A percentile compares a stretch with the other conserved stretches of the same genome.
Evolutionary conservation across 2,797 vertebrate species (phyloP).

Genomic region (Periparus ater): DNA sequence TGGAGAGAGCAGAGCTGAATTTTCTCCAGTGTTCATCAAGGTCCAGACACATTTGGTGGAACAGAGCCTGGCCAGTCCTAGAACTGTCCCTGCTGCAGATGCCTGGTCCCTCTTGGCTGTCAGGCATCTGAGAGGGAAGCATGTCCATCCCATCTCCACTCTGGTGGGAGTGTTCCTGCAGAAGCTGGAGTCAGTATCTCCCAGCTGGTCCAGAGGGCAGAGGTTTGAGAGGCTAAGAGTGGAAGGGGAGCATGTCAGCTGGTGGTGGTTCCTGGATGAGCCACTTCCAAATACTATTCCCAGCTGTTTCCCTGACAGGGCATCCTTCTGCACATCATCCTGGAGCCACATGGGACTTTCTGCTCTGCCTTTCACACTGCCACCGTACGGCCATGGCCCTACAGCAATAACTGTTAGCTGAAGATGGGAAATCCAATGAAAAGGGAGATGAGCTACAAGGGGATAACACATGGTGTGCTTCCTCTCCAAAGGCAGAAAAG

Average conservation of each 20-base stretch:
- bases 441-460: neutral
- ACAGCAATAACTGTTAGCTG: neutral
- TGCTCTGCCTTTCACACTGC: rapidly evolving
- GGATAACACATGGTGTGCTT: neutral
- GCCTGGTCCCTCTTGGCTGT: neutral
- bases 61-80: neutral
- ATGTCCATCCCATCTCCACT: neutral
- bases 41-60: neutral
- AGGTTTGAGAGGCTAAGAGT: neutral
- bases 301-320: neutral
- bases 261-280: neutral
- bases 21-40: rapidly evolving
- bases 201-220: neutral
- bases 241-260: neutral
- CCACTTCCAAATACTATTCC: neutral
- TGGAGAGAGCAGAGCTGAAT: neutral
- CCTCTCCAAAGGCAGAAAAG: neutral
- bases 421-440: neutral
- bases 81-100: rapidly evolving
- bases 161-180: rapidly evolving
- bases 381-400: neutral
- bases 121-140: neutral
- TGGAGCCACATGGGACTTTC: neutral
- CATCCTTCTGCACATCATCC: neutral
- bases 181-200: neutral